Base-by-base conservation (phyloP, 2,113 vertebrate genomes). In the Lota lota region DNA sequence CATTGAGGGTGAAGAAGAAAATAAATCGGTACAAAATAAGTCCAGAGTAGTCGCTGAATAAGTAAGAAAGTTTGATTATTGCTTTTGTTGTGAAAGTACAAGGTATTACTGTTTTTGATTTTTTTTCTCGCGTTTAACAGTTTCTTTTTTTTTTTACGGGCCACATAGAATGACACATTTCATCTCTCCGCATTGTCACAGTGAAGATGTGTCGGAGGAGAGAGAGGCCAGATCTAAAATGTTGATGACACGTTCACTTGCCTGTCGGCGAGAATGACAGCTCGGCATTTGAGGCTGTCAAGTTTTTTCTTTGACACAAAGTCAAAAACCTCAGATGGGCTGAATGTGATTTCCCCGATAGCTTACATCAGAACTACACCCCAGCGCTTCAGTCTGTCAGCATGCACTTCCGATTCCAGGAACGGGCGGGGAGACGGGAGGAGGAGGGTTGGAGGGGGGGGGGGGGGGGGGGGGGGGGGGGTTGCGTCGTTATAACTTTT, bases 131-230 rank as follows among this genome's bases (percentile, higher is more conserved):
- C 61, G 17, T 69, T 61, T 69, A 66, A 22, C 21, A 58, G 53
- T 71, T 78, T 70, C 54, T 60, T 67, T 22, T 0, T 56, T 14
- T 47, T 8, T 47, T 47, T 5, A 47, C 40, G 40, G 24, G 65
- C 78, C 62, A 68, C 66, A 18, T 74, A 21, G 79, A 81, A 74
- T 74, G 78, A 61, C 71, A 83, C 74, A 74, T 88, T 78, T 84
- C 75, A 74, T 77, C 69, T 78, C 36, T 24, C 58, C 20, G 67
- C 77, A 78, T 69, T 73, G 71, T 80, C 63, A 72, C n/a, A 7
- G 69, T 59, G 1, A 64, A 75, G 79, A 78, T 80, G 71, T 72
- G 77, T 74, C 70, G 68, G 53, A 10, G 5, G 53, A 5, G 5
- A 56, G 16, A 10, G 53, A 18, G 53, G 16, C 74, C 33, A 16